Percentiles rank a stretch among this genome's conserved stretches.
Evolutionary conservation across 1,140 invertebrate species (phyloP).

Genomic region (Mesaphorura yosii): DNA sequence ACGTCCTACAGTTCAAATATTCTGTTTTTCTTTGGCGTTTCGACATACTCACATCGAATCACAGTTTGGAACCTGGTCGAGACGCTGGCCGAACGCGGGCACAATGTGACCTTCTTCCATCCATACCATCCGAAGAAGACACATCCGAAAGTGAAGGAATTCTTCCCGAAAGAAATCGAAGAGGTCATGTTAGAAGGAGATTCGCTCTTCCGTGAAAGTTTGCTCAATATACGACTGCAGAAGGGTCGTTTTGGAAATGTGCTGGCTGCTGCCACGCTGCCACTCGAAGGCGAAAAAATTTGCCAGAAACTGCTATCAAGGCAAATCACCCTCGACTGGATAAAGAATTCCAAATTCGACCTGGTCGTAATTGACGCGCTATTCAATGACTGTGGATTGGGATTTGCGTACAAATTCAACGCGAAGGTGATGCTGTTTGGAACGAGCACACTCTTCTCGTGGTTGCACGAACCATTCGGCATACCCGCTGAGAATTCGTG

Average conservation of each 20-base stretch:
- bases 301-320: conserved; percentile 10
- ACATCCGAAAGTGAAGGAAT: conserved; percentile 15
- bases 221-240: neutral
- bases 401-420: conserved; percentile 15
- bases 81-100: conserved; percentile 16
- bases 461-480: conserved; percentile 16
- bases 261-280: neutral
- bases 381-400: conserved; percentile 25
- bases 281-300: neutral
- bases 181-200: neutral
- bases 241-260: neutral
- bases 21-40: conserved; percentile 22
- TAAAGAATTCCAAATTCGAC: conserved; percentile 15
- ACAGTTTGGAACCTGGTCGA: conserved; percentile 21
- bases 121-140: neutral
- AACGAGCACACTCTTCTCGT: conserved; percentile 4
- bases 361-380: conserved; percentile 26
- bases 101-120: conserved; percentile 24
- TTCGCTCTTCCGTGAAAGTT: neutral
- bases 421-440: conserved; percentile 14
- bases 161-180: neutral
- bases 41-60: conserved; percentile 24
- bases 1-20: conserved; percentile 19
- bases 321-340: conserved; percentile 2
- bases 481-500: conserved; percentile 16